Base-by-base conservation (phyloP, 2,113 vertebrate genomes). In the Amazona vittata region DNA sequence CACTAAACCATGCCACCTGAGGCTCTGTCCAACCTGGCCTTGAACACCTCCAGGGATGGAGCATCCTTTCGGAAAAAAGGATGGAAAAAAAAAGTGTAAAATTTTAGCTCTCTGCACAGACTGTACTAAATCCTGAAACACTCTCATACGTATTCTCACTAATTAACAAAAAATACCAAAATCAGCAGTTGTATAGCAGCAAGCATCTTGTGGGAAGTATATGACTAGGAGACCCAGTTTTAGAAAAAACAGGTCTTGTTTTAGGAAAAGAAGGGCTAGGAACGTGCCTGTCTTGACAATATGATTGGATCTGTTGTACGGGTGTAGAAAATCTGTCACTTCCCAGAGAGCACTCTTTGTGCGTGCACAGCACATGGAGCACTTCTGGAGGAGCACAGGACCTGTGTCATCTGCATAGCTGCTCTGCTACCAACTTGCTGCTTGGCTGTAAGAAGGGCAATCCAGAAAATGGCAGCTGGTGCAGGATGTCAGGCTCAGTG, bases 381-480 rank as follows among this genome's bases (percentile, higher is more conserved):
- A 33, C 44, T 84, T 74, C 11, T 65, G 17, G 33, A 44, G 71
- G 29, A 80, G 10, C 43, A 21, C 4, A 26, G 46, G 17, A 31
- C 41, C 39, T 50, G 8, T 16, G 39, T 65, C 35, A 76, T 31
- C 43, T 46, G 21, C 0, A 1, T 1, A 64, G 47, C 0, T 37
- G 18, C 33, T 57, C 39, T 62, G 35, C 31, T 37, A 21, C 49
- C 26, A 57, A 4, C 39, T 10, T 79, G 21, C n/a, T 82, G 47
- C 50, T 22, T 19, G 62, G 5, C n/a, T 88, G 62, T 52, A 39
- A 43, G 49, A 60, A 53, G 17, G 11, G 3, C 20, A 78, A 21
- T 10, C 18, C 39, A 39, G 33, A 67, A 90, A 85, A 60, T 2
- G 7, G n/a, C 11, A 71, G 28, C 33, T 68, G 50, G 8, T 41